Base-by-base conservation (phyloP, 2,797 vertebrate species). In the Scomberomorus guttatus region DNA sequence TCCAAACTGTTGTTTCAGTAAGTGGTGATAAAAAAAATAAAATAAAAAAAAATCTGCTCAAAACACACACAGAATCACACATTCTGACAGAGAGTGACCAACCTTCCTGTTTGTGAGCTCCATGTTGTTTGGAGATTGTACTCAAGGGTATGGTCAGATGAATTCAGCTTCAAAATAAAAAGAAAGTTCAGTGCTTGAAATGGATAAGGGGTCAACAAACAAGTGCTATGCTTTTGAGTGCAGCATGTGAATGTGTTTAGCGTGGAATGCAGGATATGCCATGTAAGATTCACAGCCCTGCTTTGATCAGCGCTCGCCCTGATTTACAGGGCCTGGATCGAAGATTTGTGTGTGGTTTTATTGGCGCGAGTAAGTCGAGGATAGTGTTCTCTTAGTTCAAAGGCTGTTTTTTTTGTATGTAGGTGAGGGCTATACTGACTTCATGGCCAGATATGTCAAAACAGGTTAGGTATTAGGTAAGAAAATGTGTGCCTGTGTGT, bases 161-260 rank as follows among this genome's bases (percentile, higher is more conserved):
- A 79, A 77, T 74, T 79, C 27, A 64, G 59, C 82, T 66, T 82
- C 56, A 67, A 68, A 74, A 82, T 42, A 42, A 42, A 55, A 75
- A 86, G n/a, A 83, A 81, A 20, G 27, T 48, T 72, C 52, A 22
- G 58, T 4, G 25, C 67, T 78, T 15, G 42, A 89, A 91, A 82
- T 81, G 71, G 82, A 88, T 79, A 58, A 78, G 67, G 72, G 83
- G 83, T 92, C 86, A 87, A 83, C 85, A 91, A 90, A 90, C 86
- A 89, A 90, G 84, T 63, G 65, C 84, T 76, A 13, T 27, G 74
- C 81, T 72, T 82, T 75, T 68, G 82, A 90, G 82, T 6, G 76
- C 81, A 87, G 85, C 95, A 95, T 95, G 92, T 92, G 94, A 96
- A 94, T 94, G 89, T 90, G 90, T 93, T 96, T 95, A 95, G 89